Percentiles rank a stretch among this genome's conserved stretches.
Conservation (phyloP, 2,888 invertebrate genomes). For the Tuberolachnus salignus region DNA sequence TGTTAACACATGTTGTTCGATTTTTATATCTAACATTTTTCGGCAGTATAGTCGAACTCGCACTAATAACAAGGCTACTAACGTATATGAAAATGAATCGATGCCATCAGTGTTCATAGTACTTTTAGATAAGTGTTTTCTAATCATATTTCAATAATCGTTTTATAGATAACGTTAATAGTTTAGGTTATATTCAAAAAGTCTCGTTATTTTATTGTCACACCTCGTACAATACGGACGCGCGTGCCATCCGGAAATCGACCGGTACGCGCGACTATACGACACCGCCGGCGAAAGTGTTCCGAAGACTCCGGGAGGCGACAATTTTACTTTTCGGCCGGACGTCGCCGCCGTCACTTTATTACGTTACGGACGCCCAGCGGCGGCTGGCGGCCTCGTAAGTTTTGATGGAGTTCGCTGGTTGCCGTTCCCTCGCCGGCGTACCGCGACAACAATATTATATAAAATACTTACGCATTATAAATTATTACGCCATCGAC, state of each 20-base stretch:
- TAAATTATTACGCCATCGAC: not conserved
- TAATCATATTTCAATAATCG: no score
- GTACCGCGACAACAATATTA: not conserved
- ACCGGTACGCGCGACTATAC: not conserved
- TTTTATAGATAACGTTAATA: no score
- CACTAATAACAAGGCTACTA: no score
- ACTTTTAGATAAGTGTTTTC: no score
- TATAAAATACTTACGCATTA: not conserved
- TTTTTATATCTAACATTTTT: no score
- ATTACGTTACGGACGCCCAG: not conserved
- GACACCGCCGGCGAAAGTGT: not conserved
- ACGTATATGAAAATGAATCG: no score
- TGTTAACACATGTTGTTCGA: no score
- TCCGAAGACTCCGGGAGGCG: not conserved
- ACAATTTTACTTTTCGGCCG: not conserved
- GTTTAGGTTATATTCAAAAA: no score
- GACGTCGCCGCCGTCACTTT: not conserved
- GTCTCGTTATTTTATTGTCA: no score
- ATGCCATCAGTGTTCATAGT: no score
- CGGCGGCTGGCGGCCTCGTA: not conserved
- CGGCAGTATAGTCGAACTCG: no score
- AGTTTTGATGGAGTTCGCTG: conserved; percentile 32
- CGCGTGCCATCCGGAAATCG: not conserved
- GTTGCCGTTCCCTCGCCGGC: conserved; percentile 5
- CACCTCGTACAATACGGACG: no score